Evolutionary conservation across 92 coral and sea anemone genomes (phyloP).

Genomic region (Plumapathes pennacea): DNA sequence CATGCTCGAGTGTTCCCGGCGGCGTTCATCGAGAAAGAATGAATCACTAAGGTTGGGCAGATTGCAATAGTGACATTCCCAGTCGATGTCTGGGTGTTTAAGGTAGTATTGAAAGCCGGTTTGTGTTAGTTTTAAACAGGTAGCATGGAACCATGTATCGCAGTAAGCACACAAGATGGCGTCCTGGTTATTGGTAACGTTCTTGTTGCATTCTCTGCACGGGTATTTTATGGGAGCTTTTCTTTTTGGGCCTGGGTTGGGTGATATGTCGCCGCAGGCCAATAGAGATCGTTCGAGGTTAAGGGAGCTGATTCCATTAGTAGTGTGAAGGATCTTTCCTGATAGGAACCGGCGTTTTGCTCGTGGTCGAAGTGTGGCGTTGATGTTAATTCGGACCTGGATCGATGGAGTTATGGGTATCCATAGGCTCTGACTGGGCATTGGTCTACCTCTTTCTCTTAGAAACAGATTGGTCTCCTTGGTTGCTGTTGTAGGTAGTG

Average conservation of each 20-base stretch:
- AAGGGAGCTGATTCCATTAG: slow-evolving; percentile 24
- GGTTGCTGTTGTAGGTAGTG: too few relatives aligned
- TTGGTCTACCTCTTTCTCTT: too few relatives aligned
- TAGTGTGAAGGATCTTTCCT: slow-evolving; percentile 19
- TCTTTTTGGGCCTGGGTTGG: slow-evolving; percentile 21
- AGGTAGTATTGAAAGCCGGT: slow-evolving; percentile 8
- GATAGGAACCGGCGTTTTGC: too few relatives aligned
- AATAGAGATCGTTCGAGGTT: slow-evolving; percentile 28
- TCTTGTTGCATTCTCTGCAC: slow-evolving; percentile 21
- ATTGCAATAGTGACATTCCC: slow-evolving; percentile 6
- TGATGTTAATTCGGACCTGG: too few relatives aligned
- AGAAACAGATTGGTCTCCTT: too few relatives aligned
- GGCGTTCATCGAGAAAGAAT: too few relatives aligned
- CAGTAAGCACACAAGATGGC: slow-evolving; percentile 31
- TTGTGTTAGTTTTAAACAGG: neutral
- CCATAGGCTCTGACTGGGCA: too few relatives aligned
- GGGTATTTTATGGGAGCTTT: slow-evolving; percentile 25
- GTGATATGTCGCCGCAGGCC: slow-evolving; percentile 18
- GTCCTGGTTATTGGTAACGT: slow-evolving; percentile 27
- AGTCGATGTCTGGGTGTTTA: slow-evolving; percentile 3
- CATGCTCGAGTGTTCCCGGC: too few relatives aligned
- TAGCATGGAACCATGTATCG: slow-evolving; percentile 21
- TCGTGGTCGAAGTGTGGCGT: too few relatives aligned
- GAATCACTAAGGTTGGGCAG: too few relatives aligned
- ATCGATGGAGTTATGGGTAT: too few relatives aligned